Evolutionary conservation across 2,888 invertebrate genomes (phyloP), one percentile per base, ranked within the genome.

Genomic region (Galerucella pusilla): DNA sequence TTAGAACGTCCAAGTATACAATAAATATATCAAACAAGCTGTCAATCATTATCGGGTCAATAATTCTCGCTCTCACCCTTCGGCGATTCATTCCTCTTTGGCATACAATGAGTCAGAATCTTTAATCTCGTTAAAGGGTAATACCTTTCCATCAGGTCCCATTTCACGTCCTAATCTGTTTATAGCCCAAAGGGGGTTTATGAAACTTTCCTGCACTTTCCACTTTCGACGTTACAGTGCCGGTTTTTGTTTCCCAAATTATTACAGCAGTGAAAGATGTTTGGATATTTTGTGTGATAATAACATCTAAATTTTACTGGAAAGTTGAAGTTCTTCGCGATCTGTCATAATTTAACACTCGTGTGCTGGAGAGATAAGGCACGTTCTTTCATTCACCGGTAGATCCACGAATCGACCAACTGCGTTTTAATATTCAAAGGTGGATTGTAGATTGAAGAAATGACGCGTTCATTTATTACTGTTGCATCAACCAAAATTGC

Each of bases 141-240:
- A 86, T 85, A 85, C 85, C 85, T 85, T 83, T 85, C 84, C 85
- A 84, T 85, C 85, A 85, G 83, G 83, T 83, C 84, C 85, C 83
- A 85, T 86, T 86, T 84, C 84, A 82, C 83, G 85, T 85, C 84
- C 85, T 86, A 87, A 87, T 87, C 87, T 86, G 86, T 86, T 86
- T 86, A 86, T 85, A 82, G 84, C 82, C 83, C 81, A 77, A 80
- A 80, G 83, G 82, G 82, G 81, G 83, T 83, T 84, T 82, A 84
- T 82, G 80, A 83, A 84, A 84, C 81, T 84, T 84, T 80, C 76
- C 75, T 75, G 64, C 35, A 64, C n/a, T 35, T 63, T 11, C 35
- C 42, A 57, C 57, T 57, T 57, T 57, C 2, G 20, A 57, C 16
- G 9, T 57, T 10, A 7, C 57, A 57, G 57, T 57, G 20, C 10